Percentiles rank a stretch among this genome's conserved stretches.
These are phyloP conservation scores for Itoplectis maculator DNA, from an alignment of 2,888 invertebrate species.

Conservation along the genomic window DNA sequence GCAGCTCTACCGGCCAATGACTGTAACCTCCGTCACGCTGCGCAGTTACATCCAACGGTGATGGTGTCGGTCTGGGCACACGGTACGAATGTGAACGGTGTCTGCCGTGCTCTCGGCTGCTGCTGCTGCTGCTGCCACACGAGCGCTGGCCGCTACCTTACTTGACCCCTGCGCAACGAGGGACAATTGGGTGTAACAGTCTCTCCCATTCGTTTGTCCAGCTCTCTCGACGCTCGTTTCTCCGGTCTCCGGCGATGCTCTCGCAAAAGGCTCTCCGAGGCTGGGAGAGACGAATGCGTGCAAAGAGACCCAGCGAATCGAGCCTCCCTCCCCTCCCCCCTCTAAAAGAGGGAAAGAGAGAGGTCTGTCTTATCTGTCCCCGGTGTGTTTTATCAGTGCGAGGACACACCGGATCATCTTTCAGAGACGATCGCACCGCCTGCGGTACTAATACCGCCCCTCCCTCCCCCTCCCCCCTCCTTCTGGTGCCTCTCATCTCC, in stretches of 20 bases:
- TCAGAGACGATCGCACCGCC: constrained; percentile 41
- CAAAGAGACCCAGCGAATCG: constrained; percentile 22
- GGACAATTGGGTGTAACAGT: constrained; percentile 85
- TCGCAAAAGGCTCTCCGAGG: constrained; percentile 6
- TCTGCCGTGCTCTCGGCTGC: constrained; percentile 75
- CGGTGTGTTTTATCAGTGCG: constrained; percentile 60
- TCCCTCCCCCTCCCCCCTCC: constrained; percentile 1
- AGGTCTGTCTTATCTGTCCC: constrained; percentile 56
- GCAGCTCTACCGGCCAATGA: too few species aligned
- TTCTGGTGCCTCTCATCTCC: too few species aligned
- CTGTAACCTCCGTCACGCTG: neutral
- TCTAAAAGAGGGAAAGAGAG: too few species aligned
- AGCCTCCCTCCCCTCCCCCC: neutral
- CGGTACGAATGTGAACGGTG: constrained; percentile 76
- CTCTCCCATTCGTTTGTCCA: constrained; percentile 83
- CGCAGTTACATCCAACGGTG: constrained; percentile 64
- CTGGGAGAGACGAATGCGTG: constrained; percentile 42
- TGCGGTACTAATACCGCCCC: constrained; percentile 56
- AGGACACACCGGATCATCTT: constrained; percentile 57
- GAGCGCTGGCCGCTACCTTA: constrained; percentile 78
- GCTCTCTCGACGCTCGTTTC: constrained; percentile 52
- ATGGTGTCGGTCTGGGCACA: constrained; percentile 30
- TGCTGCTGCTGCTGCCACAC: too few species aligned
- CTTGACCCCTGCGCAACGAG: constrained; percentile 84
- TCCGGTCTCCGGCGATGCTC: constrained; percentile 15